phyloP scores from a whole-genome alignment of 1,140 invertebrate species.

The Hycleus cichorii region DNA sequence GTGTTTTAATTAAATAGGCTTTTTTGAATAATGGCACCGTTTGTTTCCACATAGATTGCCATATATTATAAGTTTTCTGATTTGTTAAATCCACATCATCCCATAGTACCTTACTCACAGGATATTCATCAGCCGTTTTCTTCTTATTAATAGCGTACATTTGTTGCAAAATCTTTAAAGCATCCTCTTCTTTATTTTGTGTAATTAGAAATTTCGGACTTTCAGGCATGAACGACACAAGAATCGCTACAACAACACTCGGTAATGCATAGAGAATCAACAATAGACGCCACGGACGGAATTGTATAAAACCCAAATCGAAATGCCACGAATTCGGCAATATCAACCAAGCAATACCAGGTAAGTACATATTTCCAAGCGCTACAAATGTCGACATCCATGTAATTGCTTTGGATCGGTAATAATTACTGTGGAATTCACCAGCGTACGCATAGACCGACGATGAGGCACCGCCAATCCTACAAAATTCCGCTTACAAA shows the following conservation, averaged over 20 bases:
- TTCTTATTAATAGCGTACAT: slow-evolving; percentile 56
- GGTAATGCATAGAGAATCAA: slow-evolving; percentile 50
- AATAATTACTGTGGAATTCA: slow-evolving; percentile 52
- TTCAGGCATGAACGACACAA: slow-evolving; percentile 56
- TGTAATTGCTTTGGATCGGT: slow-evolving; percentile 43
- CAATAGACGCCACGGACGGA: slow-evolving; percentile 56
- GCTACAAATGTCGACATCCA: slow-evolving; percentile 60
- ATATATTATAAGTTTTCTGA: slow-evolving; percentile 17
- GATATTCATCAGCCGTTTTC: slow-evolving; percentile 37
- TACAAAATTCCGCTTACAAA: slow-evolving; percentile 30
- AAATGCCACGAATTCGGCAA: slow-evolving; percentile 45
- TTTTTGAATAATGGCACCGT: slow-evolving; percentile 45
- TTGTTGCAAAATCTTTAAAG: slow-evolving; percentile 49
- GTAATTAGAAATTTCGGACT: slow-evolving; percentile 70
- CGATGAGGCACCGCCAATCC: slow-evolving; percentile 56
- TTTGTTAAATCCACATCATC: slow-evolving; percentile 12
- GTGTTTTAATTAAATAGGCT: slow-evolving; percentile 45
- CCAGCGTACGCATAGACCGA: slow-evolving; percentile 59
- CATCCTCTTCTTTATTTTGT: slow-evolving; percentile 51
- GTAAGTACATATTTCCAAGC: slow-evolving; percentile 55
- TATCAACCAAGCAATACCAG: slow-evolving; percentile 58
- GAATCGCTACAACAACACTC: slow-evolving; percentile 45
- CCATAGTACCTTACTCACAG: slow-evolving; percentile 35
- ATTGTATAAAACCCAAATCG: slow-evolving; percentile 29
- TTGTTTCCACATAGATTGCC: slow-evolving; percentile 42